phyloP scores from a whole-genome alignment of 2,888 invertebrate genomes.

The Clivina fossor region DNA sequence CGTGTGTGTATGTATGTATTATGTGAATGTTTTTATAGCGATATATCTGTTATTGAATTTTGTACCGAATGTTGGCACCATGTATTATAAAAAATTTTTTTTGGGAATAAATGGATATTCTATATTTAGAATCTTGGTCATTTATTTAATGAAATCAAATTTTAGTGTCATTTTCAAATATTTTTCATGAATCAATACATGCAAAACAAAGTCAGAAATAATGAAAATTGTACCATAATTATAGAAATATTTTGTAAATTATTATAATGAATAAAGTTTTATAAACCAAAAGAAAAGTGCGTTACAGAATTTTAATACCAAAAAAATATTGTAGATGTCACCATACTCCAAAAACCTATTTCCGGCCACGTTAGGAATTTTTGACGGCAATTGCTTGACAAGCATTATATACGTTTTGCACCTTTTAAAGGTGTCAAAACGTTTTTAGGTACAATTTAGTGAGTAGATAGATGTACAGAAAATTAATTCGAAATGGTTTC shows the following conservation, averaged over 20 bases:
- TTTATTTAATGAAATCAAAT: no score
- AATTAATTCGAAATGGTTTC: slow-evolving; percentile 45
- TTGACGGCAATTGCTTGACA: slow-evolving; percentile 34
- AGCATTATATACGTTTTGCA: slow-evolving; percentile 32
- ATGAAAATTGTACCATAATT: no score
- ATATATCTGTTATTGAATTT: slow-evolving; percentile 4
- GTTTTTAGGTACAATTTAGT: slow-evolving; percentile 29
- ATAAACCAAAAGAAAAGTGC: no score
- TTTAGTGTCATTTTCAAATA: no score
- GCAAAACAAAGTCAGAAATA: no score
- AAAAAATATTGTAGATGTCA: slow-evolving; percentile 29
- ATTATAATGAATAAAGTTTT: no score
- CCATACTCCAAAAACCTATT: slow-evolving; percentile 37
- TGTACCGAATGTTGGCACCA: slow-evolving; percentile 26
- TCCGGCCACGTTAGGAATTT: slow-evolving; percentile 46
- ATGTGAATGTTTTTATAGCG: no score
- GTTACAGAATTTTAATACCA: no score
- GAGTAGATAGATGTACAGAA: slow-evolving; percentile 35
- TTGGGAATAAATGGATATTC: slow-evolving; percentile 34
- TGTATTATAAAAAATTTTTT: slow-evolving; percentile 26
- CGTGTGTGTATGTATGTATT: slow-evolving; percentile 25
- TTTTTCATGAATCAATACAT: no score
- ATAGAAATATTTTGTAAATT: no score
- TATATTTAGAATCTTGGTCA: no score
- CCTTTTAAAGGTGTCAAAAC: slow-evolving; percentile 33